Conservation (phyloP, 2,113 vertebrate genomes). For the Pygoscelis adeliae region DNA sequence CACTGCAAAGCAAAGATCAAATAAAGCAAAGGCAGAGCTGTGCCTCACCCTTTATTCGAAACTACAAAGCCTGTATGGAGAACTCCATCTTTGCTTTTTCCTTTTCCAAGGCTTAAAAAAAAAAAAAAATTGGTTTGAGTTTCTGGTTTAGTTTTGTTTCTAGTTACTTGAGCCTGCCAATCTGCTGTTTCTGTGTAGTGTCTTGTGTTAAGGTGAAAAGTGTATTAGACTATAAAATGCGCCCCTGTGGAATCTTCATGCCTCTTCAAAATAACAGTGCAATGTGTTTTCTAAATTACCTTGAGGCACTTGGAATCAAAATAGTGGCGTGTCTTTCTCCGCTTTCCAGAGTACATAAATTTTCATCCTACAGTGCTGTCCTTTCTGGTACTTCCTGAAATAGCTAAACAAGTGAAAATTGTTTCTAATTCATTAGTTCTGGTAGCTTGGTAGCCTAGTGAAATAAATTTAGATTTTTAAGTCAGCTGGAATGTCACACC, state of each 20-base stretch:
- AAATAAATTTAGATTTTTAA: neutral
- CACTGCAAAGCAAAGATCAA: neutral
- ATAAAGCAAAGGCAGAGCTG: neutral
- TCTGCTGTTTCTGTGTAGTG: neutral
- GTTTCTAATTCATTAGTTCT: neutral
- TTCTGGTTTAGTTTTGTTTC: neutral
- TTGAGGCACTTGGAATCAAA: neutral
- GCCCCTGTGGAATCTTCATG: neutral
- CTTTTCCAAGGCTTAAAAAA: neutral
- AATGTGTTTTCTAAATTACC: neutral
- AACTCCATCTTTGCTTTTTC: neutral
- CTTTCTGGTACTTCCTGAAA: neutral
- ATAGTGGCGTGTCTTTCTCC: neutral
- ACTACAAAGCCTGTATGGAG: neutral
- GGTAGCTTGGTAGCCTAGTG: neutral
- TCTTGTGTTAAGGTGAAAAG: neutral
- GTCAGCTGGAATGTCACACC: neutral
- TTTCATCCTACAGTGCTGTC: neutral
- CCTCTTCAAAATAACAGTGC: neutral
- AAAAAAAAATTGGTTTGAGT: neutral
- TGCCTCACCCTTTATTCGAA: neutral
- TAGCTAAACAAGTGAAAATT: neutral
- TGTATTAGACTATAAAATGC: neutral
- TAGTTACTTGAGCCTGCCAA: neutral
- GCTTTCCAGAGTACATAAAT: neutral